phyloP scores from a whole-genome alignment of 2,888 invertebrate species.

The Macrophya alboannulata region DNA sequence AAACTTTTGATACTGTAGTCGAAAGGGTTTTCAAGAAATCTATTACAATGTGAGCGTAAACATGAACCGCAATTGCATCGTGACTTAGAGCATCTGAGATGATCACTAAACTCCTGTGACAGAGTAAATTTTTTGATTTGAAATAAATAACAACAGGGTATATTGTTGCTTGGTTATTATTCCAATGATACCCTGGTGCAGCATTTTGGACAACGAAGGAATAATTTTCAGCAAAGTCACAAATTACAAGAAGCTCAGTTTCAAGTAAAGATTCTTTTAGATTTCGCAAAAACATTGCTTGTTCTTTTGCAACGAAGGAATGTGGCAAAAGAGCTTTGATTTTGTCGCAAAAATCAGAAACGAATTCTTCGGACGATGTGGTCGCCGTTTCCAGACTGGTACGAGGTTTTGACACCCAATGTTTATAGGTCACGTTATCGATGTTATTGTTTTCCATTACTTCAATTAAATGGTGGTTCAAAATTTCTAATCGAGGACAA shows the following conservation, averaged over 20 bases:
- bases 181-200: constrained; percentile 56
- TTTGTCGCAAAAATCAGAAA: neutral
- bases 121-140: too few species aligned
- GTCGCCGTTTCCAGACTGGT: too few species aligned
- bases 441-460: too few species aligned
- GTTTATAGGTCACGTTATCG: too few species aligned
- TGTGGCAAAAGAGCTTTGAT: neutral
- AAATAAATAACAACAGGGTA: constrained; percentile 50
- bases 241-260: neutral
- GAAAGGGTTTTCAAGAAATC: neutral
- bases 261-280: neutral
- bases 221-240: constrained; percentile 21
- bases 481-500: too few species aligned
- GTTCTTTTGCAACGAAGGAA: neutral
- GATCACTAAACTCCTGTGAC: constrained; percentile 40
- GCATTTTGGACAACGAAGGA: constrained; percentile 48
- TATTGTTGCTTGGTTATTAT: constrained; percentile 47
- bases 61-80: constrained; percentile 36
- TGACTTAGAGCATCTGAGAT: constrained; percentile 46
- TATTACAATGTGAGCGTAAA: neutral
- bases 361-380: too few species aligned
- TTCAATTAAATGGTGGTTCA: too few species aligned
- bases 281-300: constrained; percentile 2
- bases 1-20: neutral
- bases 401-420: too few species aligned